These are phyloP conservation scores for Protomyctophum bolini DNA, from an alignment of 2,113 vertebrate species.

Conservation along the genomic window DNA sequence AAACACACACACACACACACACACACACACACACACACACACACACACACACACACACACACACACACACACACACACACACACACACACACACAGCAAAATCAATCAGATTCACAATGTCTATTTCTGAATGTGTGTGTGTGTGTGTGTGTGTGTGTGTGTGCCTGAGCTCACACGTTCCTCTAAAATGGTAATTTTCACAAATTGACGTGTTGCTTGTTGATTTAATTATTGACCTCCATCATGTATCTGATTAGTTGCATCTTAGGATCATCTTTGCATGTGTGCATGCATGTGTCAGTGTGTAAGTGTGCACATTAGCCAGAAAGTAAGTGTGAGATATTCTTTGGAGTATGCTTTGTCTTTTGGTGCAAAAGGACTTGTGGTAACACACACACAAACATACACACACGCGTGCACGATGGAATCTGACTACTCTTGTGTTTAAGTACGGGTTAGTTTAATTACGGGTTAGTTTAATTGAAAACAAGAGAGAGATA, in stretches of 20 bases:
- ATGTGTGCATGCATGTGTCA: neutral
- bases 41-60: conserved; percentile 16
- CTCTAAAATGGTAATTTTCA: neutral
- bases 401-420: neutral
- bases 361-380: neutral
- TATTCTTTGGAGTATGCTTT: too few relatives aligned
- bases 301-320: neutral
- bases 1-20: conserved; percentile 21
- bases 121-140: neutral
- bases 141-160: neutral
- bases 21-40: conserved; percentile 27
- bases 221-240: conserved; percentile 1
- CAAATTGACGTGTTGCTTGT: neutral
- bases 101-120: conserved; percentile 4
- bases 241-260: neutral
- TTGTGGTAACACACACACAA: conserved; percentile 1
- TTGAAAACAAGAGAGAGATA: too few relatives aligned
- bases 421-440: too few relatives aligned
- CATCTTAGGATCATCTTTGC: neutral
- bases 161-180: neutral
- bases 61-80: too few relatives aligned
- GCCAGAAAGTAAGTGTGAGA: neutral
- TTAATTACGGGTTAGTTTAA: too few relatives aligned
- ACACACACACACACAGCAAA: too few relatives aligned
- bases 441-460: too few relatives aligned